These are phyloP conservation scores for Bombus haemorrhoidalis DNA, from an alignment of 1,140 invertebrate species.

Conservation along the genomic window DNA sequence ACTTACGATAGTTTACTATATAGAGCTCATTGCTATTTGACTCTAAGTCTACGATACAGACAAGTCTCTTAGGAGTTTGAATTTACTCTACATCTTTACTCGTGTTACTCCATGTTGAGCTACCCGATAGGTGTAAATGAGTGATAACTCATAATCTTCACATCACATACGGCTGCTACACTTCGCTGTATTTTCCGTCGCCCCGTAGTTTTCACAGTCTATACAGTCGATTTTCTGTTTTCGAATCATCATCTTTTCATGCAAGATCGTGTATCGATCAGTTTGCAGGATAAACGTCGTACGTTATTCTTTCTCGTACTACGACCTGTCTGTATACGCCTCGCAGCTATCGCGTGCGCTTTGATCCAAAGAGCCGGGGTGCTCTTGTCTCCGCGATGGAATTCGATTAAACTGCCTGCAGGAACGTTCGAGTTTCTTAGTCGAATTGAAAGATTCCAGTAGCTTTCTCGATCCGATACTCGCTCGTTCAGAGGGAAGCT, in stretches of 20 bases:
- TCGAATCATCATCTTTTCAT: conserved; percentile 22
- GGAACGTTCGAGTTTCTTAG: conserved; percentile 72
- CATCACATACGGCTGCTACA: background rate
- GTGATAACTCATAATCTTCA: background rate
- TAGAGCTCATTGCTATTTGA: background rate
- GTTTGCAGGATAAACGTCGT: conserved; percentile 19
- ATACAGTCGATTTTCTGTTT: background rate
- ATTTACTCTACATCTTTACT: background rate
- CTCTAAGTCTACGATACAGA: background rate
- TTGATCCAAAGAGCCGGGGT: conserved; percentile 30
- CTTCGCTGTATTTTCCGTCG: background rate
- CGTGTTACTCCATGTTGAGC: background rate
- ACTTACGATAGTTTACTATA: background rate
- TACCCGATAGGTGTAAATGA: too few relatives aligned
- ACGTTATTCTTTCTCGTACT: conserved; percentile 26
- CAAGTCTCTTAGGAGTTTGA: background rate
- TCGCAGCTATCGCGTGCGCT: conserved; percentile 8
- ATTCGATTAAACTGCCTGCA: conserved; percentile 77
- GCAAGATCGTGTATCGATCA: background rate
- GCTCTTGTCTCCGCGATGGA: conserved; percentile 59
- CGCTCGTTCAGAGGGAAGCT: conserved; percentile 20
- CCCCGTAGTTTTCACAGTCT: too few relatives aligned
- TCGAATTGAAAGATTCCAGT: conserved; percentile 71
- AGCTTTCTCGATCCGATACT: conserved; percentile 38
- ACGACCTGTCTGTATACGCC: background rate